Percentiles rank a stretch among this genome's conserved stretches.
These are phyloP conservation scores for Trachelus stipa DNA, from an alignment of 2,888 invertebrate genomes.

Conservation along the genomic window DNA sequence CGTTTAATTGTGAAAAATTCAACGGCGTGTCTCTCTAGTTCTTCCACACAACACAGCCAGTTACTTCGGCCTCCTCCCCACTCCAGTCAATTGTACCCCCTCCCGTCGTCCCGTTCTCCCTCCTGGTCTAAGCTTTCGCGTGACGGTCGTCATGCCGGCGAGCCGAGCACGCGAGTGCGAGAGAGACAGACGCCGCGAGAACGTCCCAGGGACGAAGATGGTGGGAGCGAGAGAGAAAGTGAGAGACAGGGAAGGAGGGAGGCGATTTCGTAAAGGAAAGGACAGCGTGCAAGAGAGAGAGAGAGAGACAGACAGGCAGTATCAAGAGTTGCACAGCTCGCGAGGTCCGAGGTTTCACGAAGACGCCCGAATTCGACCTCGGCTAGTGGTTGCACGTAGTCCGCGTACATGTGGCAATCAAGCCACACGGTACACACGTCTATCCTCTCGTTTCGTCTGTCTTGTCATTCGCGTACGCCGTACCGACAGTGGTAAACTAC, in stretches of 20 bases:
- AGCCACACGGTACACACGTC: conserved; percentile 57
- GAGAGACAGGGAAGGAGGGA: conserved; percentile 14
- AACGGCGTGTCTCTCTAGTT: not conserved
- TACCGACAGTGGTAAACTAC: too few species aligned
- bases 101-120: conserved; percentile 3
- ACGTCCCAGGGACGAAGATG: not conserved
- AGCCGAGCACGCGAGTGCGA: not conserved
- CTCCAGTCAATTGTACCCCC: conserved; percentile 3
- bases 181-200: not conserved
- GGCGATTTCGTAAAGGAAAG: conserved; percentile 7
- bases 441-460: conserved; percentile 25
- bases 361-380: conserved; percentile 41
- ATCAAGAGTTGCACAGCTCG: conserved; percentile 22
- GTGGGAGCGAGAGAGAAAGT: conserved; percentile 1
- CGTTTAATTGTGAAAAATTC: conserved; percentile 15
- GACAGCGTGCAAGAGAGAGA: not conserved
- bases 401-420: conserved; percentile 63
- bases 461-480: too few species aligned
- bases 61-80: not conserved
- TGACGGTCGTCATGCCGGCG: too few species aligned
- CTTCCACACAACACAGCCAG: too few species aligned
- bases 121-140: not conserved
- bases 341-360: conserved; percentile 34
- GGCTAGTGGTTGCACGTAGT: conserved; percentile 50
- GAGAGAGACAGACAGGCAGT: not conserved